phyloP scores from a whole-genome alignment of 1,140 invertebrate genomes.

The Neotoxoptera formosana region DNA sequence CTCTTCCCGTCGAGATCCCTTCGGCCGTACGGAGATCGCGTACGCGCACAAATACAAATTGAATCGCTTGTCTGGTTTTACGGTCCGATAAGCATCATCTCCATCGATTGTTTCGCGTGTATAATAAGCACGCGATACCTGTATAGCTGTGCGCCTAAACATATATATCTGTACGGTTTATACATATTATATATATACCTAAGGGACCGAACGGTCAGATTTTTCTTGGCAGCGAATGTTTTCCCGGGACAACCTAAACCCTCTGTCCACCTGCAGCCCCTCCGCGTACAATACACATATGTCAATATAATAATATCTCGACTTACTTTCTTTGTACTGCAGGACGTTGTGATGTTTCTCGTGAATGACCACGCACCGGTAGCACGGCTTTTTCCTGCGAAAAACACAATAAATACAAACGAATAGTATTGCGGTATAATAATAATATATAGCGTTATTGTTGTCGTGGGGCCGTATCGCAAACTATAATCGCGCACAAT shows the following conservation, averaged over 20 bases:
- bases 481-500: background rate
- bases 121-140: background rate
- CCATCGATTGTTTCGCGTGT: constrained; percentile 10
- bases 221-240: constrained; percentile 32
- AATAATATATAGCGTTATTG: constrained; percentile 9
- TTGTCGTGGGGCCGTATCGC: background rate
- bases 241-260: background rate
- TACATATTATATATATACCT: background rate
- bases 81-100: constrained; percentile 49
- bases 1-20: background rate
- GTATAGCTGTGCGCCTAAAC: background rate
- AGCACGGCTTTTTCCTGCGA: constrained; percentile 67
- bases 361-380: constrained; percentile 71
- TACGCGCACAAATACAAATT: constrained; percentile 4
- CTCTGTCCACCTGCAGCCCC: no score
- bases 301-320: constrained; percentile 24
- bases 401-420: constrained; percentile 59
- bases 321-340: constrained; percentile 75
- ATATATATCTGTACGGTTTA: background rate
- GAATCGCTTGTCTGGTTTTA: constrained; percentile 35
- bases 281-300: background rate
- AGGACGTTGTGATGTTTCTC: constrained; percentile 72
- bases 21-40: background rate
- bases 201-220: background rate
- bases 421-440: background rate